Evolutionary conservation across 2,113 vertebrate genomes (phyloP).

Genomic region (Rattus rattus): DNA sequence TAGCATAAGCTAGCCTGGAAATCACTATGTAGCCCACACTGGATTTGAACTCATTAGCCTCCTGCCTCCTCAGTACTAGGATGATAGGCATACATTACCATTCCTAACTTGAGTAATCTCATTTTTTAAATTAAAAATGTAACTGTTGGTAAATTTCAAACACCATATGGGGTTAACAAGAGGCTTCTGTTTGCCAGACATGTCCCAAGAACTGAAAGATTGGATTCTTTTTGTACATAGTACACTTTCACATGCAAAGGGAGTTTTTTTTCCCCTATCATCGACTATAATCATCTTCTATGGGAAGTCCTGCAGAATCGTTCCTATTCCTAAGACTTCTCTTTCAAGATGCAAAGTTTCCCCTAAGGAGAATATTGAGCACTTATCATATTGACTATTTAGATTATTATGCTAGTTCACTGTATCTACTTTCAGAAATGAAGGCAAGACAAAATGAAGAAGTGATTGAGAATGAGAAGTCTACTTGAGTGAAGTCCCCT

Average conservation of each 20-base stretch:
- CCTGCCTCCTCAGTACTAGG: not conserved
- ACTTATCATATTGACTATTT: not conserved
- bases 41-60: not conserved
- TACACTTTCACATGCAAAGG: not conserved
- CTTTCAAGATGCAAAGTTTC: not conserved
- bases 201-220: not conserved
- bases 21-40: not conserved
- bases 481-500: not conserved
- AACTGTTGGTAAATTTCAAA: not conserved
- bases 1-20: too few species aligned
- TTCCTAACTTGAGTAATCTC: not conserved
- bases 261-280: not conserved
- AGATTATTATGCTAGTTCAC: not conserved
- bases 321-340: not conserved
- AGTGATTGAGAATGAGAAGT: not conserved
- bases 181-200: conserved; percentile 19
- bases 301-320: not conserved
- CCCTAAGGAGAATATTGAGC: not conserved
- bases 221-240: not conserved
- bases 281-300: too few species aligned
- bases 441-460: not conserved
- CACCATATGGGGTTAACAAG: not conserved
- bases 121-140: conserved; percentile 2
- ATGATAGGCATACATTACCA: not conserved
- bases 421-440: not conserved